Evolutionary conservation across 1,140 invertebrate genomes (phyloP), one percentile per base, ranked within the genome.

Genomic region (Vanessa tameamea): DNA sequence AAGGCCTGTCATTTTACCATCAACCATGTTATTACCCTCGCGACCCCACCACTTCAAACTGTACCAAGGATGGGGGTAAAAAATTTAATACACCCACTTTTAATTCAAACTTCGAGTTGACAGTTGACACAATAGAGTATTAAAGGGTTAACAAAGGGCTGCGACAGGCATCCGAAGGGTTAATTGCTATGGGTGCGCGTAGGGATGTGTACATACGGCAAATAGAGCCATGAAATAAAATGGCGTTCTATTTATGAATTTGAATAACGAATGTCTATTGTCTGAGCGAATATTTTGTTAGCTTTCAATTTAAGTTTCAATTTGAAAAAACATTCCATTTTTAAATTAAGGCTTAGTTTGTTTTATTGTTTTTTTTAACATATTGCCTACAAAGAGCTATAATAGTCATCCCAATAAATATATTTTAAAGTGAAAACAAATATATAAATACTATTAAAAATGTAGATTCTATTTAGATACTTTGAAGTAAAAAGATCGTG

Each of bases 51-150:
- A 77, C 64, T 43, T 43, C 37, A 43, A 43, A 43, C 37, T 48
- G 43, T 64, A 71, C 53, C 67, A 57, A 67, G 64, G 79, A 80
- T 69, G 71, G 78, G 76, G 81, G 77, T 80, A 78, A 85, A 81
- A 87, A 87, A 88, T 84, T 78, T 72, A 73, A 82, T 83, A 86
- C 87, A 84, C 87, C 89, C 87, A 88, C 87, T 91, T 89, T 87
- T 84, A 85, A 85, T 87, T 88, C 80, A 83, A 57, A 64, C 77
- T 73, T 70, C 75, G 74, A 85, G 84, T 80, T 87, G 89, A 91
- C 89, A 91, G 86, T 91, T 91, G 89, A 91, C 86, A 87, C 87
- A 91, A 89, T 83, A 78, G 82, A 50, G 76, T 84, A 87, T 85
- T 81, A 84, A 88, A 87, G 86, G 87, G 88, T 82, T 87, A 85